Conservation (phyloP, 2,888 invertebrate genomes). For the Hydraecia micacea region DNA sequence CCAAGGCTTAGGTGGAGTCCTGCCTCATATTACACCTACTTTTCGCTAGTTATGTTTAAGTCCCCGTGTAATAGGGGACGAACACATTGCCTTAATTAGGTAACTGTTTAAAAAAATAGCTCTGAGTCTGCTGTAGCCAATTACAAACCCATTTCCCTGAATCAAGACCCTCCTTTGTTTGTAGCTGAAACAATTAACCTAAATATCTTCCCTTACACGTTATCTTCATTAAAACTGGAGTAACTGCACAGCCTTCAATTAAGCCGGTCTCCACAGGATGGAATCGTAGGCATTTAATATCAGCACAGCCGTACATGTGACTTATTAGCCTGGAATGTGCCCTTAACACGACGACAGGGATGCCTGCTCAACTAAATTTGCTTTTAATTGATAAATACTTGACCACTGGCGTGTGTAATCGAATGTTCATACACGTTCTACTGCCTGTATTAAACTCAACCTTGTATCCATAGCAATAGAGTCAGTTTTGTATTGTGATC, state of each 20-base stretch:
- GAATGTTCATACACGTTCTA: conserved; percentile 84
- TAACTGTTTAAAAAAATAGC: background rate
- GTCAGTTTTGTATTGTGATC: conserved; percentile 51
- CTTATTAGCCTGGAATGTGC: conserved; percentile 81
- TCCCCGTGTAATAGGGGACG: background rate
- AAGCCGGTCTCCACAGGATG: conserved; percentile 31
- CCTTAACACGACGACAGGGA: conserved; percentile 75
- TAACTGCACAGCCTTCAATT: conserved; percentile 57
- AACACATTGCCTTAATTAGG: background rate
- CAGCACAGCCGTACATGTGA: conserved; percentile 56
- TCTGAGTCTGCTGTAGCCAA: background rate
- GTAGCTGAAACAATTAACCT: conserved; percentile 27
- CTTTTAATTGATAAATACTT: conserved; percentile 89
- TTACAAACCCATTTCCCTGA: background rate
- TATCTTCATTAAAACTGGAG: conserved; percentile 38
- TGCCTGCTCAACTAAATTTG: conserved; percentile 86
- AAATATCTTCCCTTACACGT: conserved; percentile 30
- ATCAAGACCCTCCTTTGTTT: background rate
- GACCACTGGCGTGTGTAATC: conserved; percentile 87
- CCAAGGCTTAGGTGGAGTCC: background rate
- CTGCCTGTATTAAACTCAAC: conserved; percentile 39
- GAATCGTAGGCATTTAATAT: conserved; percentile 66
- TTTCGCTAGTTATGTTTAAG: background rate
- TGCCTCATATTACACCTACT: background rate
- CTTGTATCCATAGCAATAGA: background rate